These are phyloP conservation scores for Drosophila tropicalis DNA, from an alignment of 1,140 invertebrate species.

Conservation along the genomic window DNA sequence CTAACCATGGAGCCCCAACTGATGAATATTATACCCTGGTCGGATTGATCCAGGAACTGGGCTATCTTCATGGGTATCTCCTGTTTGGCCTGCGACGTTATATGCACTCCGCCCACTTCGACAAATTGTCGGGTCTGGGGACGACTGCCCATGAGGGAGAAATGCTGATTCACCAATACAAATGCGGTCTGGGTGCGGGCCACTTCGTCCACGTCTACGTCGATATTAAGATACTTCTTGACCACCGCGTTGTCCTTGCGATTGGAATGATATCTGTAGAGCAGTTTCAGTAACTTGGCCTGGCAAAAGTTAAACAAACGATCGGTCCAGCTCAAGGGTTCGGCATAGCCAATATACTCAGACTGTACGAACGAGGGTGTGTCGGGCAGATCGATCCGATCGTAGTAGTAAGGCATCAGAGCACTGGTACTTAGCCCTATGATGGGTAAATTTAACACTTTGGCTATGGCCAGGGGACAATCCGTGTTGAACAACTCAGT, in stretches of 20 bases:
- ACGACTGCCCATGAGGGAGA: constrained; percentile 85
- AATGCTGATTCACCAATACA: constrained; percentile 87
- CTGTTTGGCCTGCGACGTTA: constrained; percentile 59
- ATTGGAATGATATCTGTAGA: constrained; percentile 70
- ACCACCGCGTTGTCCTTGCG: constrained; percentile 59
- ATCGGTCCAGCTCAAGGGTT: constrained; percentile 85
- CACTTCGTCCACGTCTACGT: constrained; percentile 83
- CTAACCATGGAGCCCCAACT: constrained; percentile 84
- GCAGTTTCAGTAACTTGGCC: constrained; percentile 53
- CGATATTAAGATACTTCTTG: constrained; percentile 51
- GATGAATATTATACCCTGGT: constrained; percentile 84
- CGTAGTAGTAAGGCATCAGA: constrained; percentile 86
- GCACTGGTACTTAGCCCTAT: constrained; percentile 85
- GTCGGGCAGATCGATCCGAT: constrained; percentile 85
- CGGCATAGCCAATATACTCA: constrained; percentile 83
- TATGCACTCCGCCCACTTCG: constrained; percentile 88
- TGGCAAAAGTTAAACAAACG: constrained; percentile 84
- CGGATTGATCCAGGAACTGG: constrained; percentile 80
- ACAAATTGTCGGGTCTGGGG: constrained; percentile 86
- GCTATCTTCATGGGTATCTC: constrained; percentile 32
- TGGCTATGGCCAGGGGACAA: constrained; percentile 86
- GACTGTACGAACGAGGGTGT: constrained; percentile 87
- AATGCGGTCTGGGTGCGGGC: constrained; percentile 85
- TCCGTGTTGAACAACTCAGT: constrained; percentile 87
- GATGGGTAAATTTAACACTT: constrained; percentile 85